Evolutionary conservation across 23 tunicate genomes (phyloP).

Genomic region (Corella eumyota): DNA sequence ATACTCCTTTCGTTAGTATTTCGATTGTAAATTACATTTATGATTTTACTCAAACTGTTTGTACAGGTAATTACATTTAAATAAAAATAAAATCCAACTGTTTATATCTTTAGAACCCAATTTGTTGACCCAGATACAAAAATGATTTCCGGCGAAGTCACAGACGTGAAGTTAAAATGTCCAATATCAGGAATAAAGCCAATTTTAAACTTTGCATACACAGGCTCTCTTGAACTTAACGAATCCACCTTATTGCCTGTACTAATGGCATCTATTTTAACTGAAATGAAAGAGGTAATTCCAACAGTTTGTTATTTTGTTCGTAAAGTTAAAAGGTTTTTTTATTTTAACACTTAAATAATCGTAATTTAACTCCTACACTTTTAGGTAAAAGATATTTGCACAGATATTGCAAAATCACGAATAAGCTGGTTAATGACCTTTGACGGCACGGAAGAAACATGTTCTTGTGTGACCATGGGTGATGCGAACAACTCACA

Average conservation of each 20-base stretch:
- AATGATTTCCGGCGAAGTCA: constrained; percentile 22
- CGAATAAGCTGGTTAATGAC: constrained; percentile 27
- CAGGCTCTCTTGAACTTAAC: constrained; percentile 51
- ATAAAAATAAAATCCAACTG: too few relatives aligned
- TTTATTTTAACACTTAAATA: too few relatives aligned
- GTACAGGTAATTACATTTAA: too few relatives aligned
- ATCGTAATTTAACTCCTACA: too few relatives aligned
- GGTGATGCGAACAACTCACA: too few relatives aligned
- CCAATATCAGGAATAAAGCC: constrained; percentile 49
- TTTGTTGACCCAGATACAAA: constrained; percentile 55
- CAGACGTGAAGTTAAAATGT: constrained; percentile 38
- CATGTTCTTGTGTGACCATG: too few relatives aligned
- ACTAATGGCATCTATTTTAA: constrained; percentile 34
- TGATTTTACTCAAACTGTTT: neutral
- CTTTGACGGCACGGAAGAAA: constrained; percentile 22
- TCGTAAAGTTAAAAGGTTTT: too few relatives aligned
- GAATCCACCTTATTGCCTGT: constrained; percentile 37
- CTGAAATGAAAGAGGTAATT: constrained; percentile 70
- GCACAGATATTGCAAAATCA: constrained; percentile 32
- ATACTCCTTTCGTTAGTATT: neutral
- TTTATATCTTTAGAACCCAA: too few relatives aligned
- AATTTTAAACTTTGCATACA: constrained; percentile 65
- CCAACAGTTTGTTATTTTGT: too few relatives aligned
- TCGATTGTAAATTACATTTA: neutral
- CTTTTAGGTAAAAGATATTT: constrained; percentile 52